These are phyloP conservation scores for Leptinotarsa juncta DNA, from an alignment of 2,888 invertebrate genomes.

Conservation along the genomic window DNA sequence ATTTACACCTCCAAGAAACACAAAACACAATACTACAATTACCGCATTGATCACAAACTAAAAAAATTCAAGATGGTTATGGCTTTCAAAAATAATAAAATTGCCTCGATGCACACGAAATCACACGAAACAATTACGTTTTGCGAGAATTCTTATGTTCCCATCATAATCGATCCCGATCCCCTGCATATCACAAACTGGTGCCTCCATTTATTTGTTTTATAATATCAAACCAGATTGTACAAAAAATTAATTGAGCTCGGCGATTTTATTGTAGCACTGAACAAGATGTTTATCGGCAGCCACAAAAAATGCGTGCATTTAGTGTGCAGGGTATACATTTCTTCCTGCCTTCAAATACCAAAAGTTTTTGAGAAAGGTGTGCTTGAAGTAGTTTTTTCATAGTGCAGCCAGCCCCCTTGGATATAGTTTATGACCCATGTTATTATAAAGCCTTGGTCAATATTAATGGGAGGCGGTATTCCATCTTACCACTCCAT, in stretches of 20 bases:
- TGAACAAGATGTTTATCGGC: constrained; percentile 2
- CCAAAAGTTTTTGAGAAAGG: constrained; percentile 18
- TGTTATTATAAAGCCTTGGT: constrained; percentile 27
- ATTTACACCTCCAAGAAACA: too few species aligned
- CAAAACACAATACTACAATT: too few species aligned
- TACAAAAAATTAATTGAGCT: constrained; percentile 2
- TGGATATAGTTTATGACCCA: constrained; percentile 18
- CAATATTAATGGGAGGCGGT: constrained; percentile 43
- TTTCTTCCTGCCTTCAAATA: constrained; percentile 6
- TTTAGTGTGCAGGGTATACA: not conserved
- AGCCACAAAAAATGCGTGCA: constrained; percentile 6
- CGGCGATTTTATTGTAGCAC: constrained; percentile 13
- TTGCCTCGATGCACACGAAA: too few species aligned
- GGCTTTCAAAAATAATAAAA: too few species aligned
- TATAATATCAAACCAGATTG: not conserved
- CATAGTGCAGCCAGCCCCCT: constrained; percentile 15
- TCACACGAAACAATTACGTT: too few species aligned
- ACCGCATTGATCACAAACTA: too few species aligned
- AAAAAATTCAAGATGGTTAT: too few species aligned
- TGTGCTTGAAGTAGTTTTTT: constrained; percentile 15
- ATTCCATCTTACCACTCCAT: constrained; percentile 49
- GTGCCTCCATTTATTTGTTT: not conserved
- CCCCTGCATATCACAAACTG: not conserved
- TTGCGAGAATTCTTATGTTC: too few species aligned
- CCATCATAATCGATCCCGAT: not conserved